A percentile compares a stretch with the other conserved stretches of the same genome.
Evolutionary conservation across 2,113 vertebrate species (phyloP).

Genomic region (Lampris incognitus): DNA sequence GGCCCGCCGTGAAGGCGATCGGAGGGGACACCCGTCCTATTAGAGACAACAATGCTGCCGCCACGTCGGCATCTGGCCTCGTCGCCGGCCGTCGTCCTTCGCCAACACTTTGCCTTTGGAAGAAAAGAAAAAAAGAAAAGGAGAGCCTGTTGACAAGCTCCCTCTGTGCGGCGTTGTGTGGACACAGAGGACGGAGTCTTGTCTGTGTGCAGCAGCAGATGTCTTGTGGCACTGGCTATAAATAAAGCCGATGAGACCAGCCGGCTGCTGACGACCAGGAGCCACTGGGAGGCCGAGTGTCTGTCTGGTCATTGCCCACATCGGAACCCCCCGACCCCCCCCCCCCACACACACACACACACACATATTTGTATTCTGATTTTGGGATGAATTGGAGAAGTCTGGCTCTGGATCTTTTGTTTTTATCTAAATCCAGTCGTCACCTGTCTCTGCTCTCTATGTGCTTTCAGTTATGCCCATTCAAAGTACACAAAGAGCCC

Average conservation of each 20-base stretch:
- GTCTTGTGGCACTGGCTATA: conserved; percentile 82
- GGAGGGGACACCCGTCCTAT: conserved; percentile 77
- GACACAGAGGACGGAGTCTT: conserved; percentile 72
- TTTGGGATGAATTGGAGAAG: conserved; percentile 35
- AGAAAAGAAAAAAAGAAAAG: conserved; percentile 22
- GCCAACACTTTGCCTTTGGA: conserved; percentile 65
- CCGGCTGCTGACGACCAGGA: conserved; percentile 67
- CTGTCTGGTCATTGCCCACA: conserved; percentile 56
- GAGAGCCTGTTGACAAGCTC: conserved; percentile 68
- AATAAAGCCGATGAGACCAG: conserved; percentile 80
- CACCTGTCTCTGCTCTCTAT: too few species aligned
- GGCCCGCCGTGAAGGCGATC: conserved; percentile 63
- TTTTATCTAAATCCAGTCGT: conserved; percentile 1
- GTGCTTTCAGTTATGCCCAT: too few species aligned
- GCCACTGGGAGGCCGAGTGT: conserved; percentile 70
- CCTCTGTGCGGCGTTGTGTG: conserved; percentile 76
- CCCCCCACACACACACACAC: too few species aligned
- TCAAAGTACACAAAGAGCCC: too few species aligned
- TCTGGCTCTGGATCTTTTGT: conserved; percentile 9
- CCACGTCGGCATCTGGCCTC: conserved; percentile 17
- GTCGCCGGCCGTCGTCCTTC: conserved; percentile 50
- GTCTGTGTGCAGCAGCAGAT: conserved; percentile 78
- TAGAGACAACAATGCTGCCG: conserved; percentile 50
- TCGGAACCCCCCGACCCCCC: conserved; percentile 32
- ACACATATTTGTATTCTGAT: conserved; percentile 17